A percentile compares a stretch with the other conserved stretches of the same genome.
Conservation (phyloP, 1,140 invertebrate genomes). For the Wasmannia auropunctata region DNA sequence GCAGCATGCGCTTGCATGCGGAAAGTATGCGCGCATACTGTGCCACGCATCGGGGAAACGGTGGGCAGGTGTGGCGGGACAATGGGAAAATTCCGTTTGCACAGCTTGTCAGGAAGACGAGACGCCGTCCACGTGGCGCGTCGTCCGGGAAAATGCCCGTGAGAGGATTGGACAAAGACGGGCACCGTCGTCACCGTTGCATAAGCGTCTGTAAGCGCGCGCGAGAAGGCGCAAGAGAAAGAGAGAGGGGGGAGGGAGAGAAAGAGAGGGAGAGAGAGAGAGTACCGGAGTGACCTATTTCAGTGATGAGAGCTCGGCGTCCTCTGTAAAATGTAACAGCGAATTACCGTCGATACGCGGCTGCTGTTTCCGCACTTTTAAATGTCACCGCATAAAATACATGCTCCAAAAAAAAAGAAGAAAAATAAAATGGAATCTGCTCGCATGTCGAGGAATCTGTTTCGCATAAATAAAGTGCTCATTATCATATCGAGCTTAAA, state of each 20-base stretch:
- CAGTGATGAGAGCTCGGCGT: conserved; percentile 1
- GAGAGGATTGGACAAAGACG: conserved; percentile 18
- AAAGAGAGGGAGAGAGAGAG: background rate
- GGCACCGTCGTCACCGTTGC: no score
- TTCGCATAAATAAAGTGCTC: background rate
- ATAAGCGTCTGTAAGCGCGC: no score
- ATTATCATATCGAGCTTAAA: background rate
- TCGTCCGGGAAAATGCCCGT: conserved; percentile 44
- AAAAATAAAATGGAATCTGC: background rate
- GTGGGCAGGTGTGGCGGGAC: conserved; percentile 38
- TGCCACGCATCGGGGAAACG: conserved; percentile 1
- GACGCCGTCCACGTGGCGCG: conserved; percentile 18
- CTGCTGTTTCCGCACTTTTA: background rate
- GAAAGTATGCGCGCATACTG: conserved; percentile 24
- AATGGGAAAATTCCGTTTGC: conserved; percentile 72
- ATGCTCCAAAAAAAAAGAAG: background rate
- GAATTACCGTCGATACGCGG: background rate
- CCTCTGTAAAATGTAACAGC: background rate
- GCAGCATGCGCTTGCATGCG: conserved; percentile 16
- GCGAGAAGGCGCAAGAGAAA: background rate
- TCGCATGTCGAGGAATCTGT: background rate
- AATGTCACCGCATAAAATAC: background rate
- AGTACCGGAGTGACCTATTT: conserved; percentile 2
- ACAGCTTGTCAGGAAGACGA: conserved; percentile 64
- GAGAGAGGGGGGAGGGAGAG: background rate